Percentiles rank a stretch among this genome's conserved stretches.
Conservation (phyloP, 92 coral and sea anemone genomes). For the Isaurus tuberculatus region DNA sequence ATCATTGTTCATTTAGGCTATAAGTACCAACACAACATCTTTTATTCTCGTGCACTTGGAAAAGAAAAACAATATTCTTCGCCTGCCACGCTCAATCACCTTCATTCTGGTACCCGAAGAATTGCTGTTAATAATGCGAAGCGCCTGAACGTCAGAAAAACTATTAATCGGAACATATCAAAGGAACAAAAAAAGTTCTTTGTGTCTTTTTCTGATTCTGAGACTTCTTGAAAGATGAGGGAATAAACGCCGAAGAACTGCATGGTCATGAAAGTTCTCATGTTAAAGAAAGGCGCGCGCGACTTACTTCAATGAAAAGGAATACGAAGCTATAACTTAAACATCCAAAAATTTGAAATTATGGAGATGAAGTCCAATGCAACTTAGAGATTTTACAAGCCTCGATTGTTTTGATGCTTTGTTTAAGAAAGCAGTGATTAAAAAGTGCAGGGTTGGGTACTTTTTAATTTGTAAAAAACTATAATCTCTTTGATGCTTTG, state of each 20-base stretch:
- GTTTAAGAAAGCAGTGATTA: not conserved
- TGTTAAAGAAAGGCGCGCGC: too few relatives aligned
- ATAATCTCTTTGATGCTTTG: not conserved
- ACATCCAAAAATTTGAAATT: too few relatives aligned
- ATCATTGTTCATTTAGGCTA: not conserved
- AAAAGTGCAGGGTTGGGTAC: not conserved
- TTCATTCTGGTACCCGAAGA: constrained; percentile 35
- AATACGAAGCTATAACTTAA: too few relatives aligned
- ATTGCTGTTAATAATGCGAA: too few relatives aligned
- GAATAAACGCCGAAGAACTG: not conserved
- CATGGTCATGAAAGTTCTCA: too few relatives aligned
- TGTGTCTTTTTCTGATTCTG: not conserved
- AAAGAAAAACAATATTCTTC: not conserved
- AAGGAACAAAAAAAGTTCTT: not conserved
- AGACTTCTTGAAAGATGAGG: not conserved
- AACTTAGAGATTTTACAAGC: too few relatives aligned
- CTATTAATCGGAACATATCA: not conserved
- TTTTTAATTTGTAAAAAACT: not conserved
- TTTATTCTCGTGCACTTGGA: not conserved
- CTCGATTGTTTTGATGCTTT: too few relatives aligned
- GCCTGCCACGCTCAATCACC: not conserved
- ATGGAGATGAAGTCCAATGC: too few relatives aligned
- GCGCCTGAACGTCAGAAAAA: not conserved
- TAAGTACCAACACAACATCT: too few relatives aligned
- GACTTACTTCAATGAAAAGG: too few relatives aligned